Evolutionary conservation across 2,113 vertebrate species (phyloP), one percentile per base, ranked within the genome.

Genomic region (Chauna torquata): DNA sequence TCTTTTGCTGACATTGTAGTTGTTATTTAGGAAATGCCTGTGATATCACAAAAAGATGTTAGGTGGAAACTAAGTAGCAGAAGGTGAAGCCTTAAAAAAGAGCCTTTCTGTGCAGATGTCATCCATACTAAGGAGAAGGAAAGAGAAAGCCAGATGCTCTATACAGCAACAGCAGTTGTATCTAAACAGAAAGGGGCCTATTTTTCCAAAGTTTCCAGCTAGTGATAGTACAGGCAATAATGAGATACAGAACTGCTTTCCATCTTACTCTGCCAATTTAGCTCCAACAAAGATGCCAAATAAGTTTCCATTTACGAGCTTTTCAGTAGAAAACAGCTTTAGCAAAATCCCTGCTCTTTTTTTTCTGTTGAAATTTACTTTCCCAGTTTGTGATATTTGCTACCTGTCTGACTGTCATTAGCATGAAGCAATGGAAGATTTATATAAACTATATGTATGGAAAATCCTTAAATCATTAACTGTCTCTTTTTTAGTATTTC

Each of bases 181-280:
- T 83, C 96, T 81, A 83, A 94, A 83, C 55, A 93, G 82, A 95
- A 80, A 83, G 64, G 34, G 36, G 76, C 32, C 86, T 94, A 44
- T 93, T 96, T 96, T 85, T 58, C 71, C 76, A 25, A 49, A 64
- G n/a, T 83, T 93, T 90, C 64, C 69, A 95, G n/a, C 76, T 90
- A 86, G 82, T 78, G 94, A 96, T 97, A 95, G 69, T 50, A 66
- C 64, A 95, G 75, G 58, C 71, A 85, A 42, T 94, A 92, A 95
- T 90, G 72, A 96, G 90, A 95, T 88, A 95, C 76, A 94, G 76
- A 84, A 49, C 80, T 88, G 68, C 79, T 97, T 96, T 97, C 95
- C 86, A 86, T 94, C 79, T 87, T 81, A 36, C 20, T 66, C 76
- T 95, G 94, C 96, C 96, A 96, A 88, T 92, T 86, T 76, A 78